Evolutionary conservation across 2,888 invertebrate genomes (phyloP), one percentile per base, ranked within the genome.

Genomic region (Amphimallon solstitiale): DNA sequence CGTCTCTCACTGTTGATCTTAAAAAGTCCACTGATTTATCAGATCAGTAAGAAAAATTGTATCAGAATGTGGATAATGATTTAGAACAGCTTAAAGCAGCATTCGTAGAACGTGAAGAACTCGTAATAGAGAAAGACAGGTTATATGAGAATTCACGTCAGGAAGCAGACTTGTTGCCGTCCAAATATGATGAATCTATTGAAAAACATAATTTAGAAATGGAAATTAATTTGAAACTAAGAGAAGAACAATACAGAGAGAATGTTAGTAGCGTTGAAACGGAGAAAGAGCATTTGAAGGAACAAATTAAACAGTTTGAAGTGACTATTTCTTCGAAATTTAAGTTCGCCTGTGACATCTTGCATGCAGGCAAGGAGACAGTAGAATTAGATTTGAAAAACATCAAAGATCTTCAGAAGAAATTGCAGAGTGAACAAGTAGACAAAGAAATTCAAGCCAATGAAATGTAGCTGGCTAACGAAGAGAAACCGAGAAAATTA

Each of bases 331-430:
- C 38, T 1, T 15, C 43, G 12, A 69, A 73, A 63, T 59, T 74
- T 21, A 68, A 71, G 63, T 70, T 70, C 17, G 72, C 74, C 6
- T 60, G 63, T 35, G 70, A 71, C 48, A 71, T 74, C 46, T 67
- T 75, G 17, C 73, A 72, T 61, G 72, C 73, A 0, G 73, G 70
- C 7, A 74, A 74, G 60, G 49, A 51, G 6, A 60, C 65, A 10
- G 38, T 75, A 9, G 68, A 73, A 59, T 29, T 38, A 5, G 60
- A 67, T 46, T 19, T 52, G 14, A 51, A 61, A 37, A 64, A 54
- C 14, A 10, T 60, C 7, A 43, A 21, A 17, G 67, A 65, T 38
- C 21, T 60, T 12, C 35, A 46, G 9, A 23, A 23, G n/a, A 61
- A 51, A 51, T 14, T 73, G 7, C 68, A 72, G 60, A 70, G 69